Conservation (phyloP, 2,113 vertebrate genomes). For the Mus musculus region GRCm39 chr2:179153501-179154000, state of each 20-base stretch:
- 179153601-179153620: background rate
- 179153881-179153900: background rate
- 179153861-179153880: background rate
- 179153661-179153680: background rate
- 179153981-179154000: background rate
- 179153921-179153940: too few relatives aligned
- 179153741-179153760: fast-evolving
- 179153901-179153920: too few relatives aligned
- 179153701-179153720: fast-evolving
- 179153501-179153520: background rate
- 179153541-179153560: background rate
- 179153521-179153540: background rate
- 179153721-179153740: fast-evolving
- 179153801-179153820: fast-evolving
- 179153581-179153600: background rate
- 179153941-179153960: background rate
- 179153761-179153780: fast-evolving
- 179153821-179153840: background rate
- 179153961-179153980: constrained; percentile 1
- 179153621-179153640: fast-evolving
- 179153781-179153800: fast-evolving
- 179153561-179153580: background rate
- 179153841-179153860: fast-evolving
- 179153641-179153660: background rate
- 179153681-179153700: too few relatives aligned